Conservation (phyloP, 2,797 vertebrate species). For the Sebastes cheni region DNA sequence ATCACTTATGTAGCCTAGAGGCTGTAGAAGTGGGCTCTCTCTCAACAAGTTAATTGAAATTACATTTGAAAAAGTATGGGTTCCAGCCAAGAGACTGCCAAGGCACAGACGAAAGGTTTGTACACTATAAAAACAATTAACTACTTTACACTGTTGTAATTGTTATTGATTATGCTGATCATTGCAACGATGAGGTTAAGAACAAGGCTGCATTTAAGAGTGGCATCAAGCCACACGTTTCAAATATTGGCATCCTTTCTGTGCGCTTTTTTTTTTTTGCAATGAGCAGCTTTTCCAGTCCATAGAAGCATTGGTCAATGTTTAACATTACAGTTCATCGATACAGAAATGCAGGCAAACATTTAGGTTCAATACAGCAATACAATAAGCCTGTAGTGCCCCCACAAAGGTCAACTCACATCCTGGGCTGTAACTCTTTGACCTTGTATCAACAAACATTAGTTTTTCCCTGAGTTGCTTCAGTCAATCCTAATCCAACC, state of each 20-base stretch:
- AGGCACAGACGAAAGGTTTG: not conserved
- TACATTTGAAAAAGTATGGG: not conserved
- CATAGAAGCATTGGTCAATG: not conserved
- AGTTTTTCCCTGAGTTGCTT: not conserved
- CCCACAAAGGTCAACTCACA: not conserved
- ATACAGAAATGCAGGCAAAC: not conserved
- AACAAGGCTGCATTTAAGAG: not conserved
- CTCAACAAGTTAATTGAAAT: slow-evolving; percentile 6
- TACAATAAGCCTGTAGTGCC: not conserved
- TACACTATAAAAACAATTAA: slow-evolving; percentile 21
- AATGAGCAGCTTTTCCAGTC: not conserved
- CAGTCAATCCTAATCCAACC: not conserved
- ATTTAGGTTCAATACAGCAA: not conserved
- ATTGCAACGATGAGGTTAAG: not conserved
- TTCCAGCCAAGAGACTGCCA: not conserved
- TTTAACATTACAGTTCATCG: not conserved
- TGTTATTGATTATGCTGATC: slow-evolving; percentile 23
- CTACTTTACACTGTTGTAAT: slow-evolving; percentile 18
- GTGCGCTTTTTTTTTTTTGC: not conserved
- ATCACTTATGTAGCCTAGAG: slow-evolving; percentile 6
- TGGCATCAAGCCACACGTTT: not conserved
- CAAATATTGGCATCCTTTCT: not conserved
- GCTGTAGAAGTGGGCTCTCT: not conserved
- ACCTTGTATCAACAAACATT: not conserved
- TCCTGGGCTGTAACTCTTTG: not conserved